Evolutionary conservation across 2,888 invertebrate genomes (phyloP).

Genomic region (Hypomecis punctinalis): DNA sequence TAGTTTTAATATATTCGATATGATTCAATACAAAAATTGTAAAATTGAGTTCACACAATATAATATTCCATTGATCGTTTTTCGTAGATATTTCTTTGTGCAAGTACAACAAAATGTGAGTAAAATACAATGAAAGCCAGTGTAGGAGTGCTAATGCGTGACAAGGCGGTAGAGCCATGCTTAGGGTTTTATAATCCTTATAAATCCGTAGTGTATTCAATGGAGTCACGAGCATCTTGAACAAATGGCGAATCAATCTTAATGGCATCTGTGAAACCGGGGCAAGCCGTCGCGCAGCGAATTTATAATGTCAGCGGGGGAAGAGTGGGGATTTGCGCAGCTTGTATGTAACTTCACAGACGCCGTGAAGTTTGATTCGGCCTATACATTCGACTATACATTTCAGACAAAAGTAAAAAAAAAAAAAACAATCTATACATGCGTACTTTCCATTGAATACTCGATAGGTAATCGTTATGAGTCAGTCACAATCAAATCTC

Average conservation of each 20-base stretch:
- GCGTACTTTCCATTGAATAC: constrained; percentile 17
- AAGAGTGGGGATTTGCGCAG: too few relatives aligned
- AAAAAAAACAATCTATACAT: neutral
- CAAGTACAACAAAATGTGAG: neutral
- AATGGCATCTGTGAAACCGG: too few relatives aligned
- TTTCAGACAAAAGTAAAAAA: neutral
- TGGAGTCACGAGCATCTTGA: neutral
- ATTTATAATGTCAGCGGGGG: too few relatives aligned
- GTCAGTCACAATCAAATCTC: constrained; percentile 28
- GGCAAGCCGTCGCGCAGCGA: too few relatives aligned
- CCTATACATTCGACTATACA: neutral
- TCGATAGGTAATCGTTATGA: constrained; percentile 11
- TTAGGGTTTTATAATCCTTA: neutral
- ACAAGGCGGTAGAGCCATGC: neutral
- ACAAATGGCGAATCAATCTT: too few relatives aligned
- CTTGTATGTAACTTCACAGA: too few relatives aligned
- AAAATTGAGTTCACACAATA: too few relatives aligned
- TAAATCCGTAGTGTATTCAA: constrained; percentile 20
- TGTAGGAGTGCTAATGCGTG: constrained; percentile 8
- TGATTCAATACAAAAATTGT: too few relatives aligned
- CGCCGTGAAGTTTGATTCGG: too few relatives aligned
- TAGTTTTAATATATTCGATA: too few relatives aligned
- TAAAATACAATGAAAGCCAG: constrained; percentile 14
- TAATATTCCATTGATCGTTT: too few relatives aligned
- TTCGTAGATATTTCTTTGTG: too few relatives aligned